These are phyloP conservation scores for Pharmacophagus antenor DNA, from an alignment of 2,888 invertebrate species.

Conservation along the genomic window DNA sequence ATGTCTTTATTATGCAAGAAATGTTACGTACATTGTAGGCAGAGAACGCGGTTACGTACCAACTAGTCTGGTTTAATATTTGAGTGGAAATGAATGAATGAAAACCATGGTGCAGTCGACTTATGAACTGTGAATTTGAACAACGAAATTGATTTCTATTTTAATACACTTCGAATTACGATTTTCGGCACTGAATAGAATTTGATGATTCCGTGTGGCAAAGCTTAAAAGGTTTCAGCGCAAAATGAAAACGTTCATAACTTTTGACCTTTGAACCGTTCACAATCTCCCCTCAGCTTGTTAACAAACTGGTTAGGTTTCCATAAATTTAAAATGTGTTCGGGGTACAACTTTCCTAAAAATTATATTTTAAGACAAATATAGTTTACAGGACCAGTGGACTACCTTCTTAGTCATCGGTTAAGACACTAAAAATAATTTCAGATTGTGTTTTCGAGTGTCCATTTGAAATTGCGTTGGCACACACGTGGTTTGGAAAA, in stretches of 20 bases:
- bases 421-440: no score
- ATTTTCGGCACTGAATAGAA: no score
- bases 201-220: background rate
- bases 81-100: constrained; percentile 25
- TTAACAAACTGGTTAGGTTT: constrained; percentile 11
- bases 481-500: no score
- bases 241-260: constrained; percentile 5
- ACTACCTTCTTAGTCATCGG: no score
- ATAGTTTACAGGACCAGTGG: no score
- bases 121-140: background rate
- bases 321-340: background rate
- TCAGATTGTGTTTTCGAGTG: no score
- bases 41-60: constrained; percentile 17
- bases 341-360: background rate
- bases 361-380: no score
- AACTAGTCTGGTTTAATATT: constrained; percentile 23
- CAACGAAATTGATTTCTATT: background rate
- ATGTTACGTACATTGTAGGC: background rate
- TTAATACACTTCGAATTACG: background rate
- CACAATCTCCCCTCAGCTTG: constrained; percentile 6
- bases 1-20: constrained; percentile 17
- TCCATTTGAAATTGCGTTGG: no score
- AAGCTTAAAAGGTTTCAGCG: background rate
- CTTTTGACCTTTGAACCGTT: constrained; percentile 7
- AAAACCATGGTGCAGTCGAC: background rate